A percentile compares a stretch with the other conserved stretches of the same genome.
These are phyloP conservation scores for Pagrus major DNA, from an alignment of 2,113 vertebrate species.

Conservation along the genomic window DNA sequence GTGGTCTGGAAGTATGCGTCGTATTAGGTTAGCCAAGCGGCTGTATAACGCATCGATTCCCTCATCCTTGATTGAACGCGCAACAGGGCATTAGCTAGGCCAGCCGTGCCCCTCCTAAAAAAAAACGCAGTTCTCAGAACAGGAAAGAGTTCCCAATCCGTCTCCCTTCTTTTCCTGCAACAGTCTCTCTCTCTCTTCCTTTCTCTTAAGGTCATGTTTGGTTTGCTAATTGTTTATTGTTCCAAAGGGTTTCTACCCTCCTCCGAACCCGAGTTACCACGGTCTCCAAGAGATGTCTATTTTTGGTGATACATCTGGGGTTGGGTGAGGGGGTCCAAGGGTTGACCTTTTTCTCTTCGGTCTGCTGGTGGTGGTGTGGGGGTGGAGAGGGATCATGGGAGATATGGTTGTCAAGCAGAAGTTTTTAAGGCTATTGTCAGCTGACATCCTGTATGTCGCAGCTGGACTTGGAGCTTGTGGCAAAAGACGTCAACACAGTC, in stretches of 20 bases:
- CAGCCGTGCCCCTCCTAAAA: constrained; percentile 60
- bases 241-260: constrained; percentile 30
- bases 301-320: constrained; percentile 71
- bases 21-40: constrained; percentile 72
- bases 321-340: constrained; percentile 10
- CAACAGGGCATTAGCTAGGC: constrained; percentile 74
- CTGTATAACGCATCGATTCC: constrained; percentile 71
- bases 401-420: constrained; percentile 28
- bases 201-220: constrained; percentile 55
- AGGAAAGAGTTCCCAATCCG: constrained; percentile 11
- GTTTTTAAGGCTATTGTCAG: constrained; percentile 27
- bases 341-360: constrained; percentile 67
- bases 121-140: constrained; percentile 26
- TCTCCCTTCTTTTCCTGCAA: constrained; percentile 19
- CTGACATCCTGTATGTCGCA: constrained; percentile 42
- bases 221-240: constrained; percentile 74
- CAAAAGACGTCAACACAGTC: neutral
- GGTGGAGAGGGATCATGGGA: constrained; percentile 35
- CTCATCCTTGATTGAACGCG: constrained; percentile 73
- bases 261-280: constrained; percentile 43
- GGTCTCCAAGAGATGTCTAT: constrained; percentile 62
- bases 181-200: constrained; percentile 34
- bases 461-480: constrained; percentile 9
- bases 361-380: constrained; percentile 23
- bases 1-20: constrained; percentile 74